These are phyloP conservation scores for Thalassarche chlororhynchos DNA, from an alignment of 2,113 vertebrate genomes.

Conservation along the genomic window DNA sequence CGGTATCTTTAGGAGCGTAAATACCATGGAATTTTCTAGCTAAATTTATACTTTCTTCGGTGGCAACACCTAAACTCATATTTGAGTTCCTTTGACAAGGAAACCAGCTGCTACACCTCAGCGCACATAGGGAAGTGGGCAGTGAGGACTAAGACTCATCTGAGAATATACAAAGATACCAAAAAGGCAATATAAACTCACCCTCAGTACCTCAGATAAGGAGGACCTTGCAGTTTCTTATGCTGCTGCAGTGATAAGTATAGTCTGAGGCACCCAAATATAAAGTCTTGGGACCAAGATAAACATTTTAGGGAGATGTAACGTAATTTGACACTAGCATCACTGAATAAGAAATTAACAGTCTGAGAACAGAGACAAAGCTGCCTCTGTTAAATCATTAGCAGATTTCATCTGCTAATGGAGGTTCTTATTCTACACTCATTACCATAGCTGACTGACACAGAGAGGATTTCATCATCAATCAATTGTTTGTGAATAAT, in stretches of 20 bases:
- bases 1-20: not conserved
- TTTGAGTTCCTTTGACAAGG: not conserved
- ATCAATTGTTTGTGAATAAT: slow-evolving; percentile 54
- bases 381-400: not conserved
- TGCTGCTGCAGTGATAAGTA: not conserved
- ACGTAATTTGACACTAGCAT: not conserved
- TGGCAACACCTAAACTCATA: not conserved
- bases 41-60: not conserved
- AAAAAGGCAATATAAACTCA: not conserved
- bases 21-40: not conserved
- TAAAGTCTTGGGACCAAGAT: not conserved
- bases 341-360: slow-evolving; percentile 38
- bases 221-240: not conserved
- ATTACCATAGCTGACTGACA: slow-evolving; percentile 52
- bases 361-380: slow-evolving; percentile 25
- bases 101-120: not conserved
- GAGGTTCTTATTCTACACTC: slow-evolving; percentile 16
- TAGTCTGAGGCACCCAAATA: not conserved
- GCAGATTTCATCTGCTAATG: slow-evolving; percentile 35
- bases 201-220: not conserved
- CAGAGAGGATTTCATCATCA: slow-evolving; percentile 38
- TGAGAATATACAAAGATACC: not conserved
- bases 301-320: not conserved
- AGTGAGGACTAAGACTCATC: not conserved
- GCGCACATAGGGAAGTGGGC: not conserved